Percentiles rank a stretch among this genome's conserved stretches.
Conservation (phyloP, 2,797 vertebrate genomes). For the Distichodus sexfasciatus region DNA sequence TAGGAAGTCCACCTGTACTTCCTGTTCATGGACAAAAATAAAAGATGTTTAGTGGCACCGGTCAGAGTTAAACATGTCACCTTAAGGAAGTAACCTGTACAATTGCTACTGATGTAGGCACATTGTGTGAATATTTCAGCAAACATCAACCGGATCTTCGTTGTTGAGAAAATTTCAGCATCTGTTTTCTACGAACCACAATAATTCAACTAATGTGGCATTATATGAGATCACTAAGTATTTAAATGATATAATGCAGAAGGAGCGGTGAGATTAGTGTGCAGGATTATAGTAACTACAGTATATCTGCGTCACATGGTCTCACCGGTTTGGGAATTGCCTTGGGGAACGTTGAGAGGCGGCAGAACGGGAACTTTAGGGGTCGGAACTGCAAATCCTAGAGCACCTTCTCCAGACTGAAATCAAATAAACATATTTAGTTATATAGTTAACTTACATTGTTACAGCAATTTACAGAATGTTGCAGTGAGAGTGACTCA, state of each 20-base stretch:
- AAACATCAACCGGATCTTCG: slow-evolving; percentile 60
- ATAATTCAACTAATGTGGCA: slow-evolving; percentile 11
- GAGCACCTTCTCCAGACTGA: slow-evolving; percentile 65
- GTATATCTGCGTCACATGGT: background rate
- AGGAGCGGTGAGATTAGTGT: background rate
- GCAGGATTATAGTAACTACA: background rate
- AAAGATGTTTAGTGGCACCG: no score
- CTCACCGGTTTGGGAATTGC: slow-evolving; percentile 69
- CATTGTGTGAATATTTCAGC: slow-evolving; percentile 26
- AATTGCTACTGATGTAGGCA: background rate
- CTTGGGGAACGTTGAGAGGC: slow-evolving; percentile 52
- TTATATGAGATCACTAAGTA: background rate
- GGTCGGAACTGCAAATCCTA: slow-evolving; percentile 74
- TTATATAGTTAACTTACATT: background rate
- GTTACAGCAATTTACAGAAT: no score
- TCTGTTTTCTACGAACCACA: no score
- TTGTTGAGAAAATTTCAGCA: no score
- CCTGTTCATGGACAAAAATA: slow-evolving; percentile 51
- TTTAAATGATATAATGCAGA: background rate
- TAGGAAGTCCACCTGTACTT: slow-evolving; percentile 46
- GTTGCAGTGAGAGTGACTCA: no score
- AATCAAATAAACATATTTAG: slow-evolving; percentile 7
- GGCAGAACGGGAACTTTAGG: slow-evolving; percentile 74
- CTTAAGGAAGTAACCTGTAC: background rate
- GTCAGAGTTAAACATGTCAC: no score